Evolutionary conservation across 2,888 invertebrate genomes (phyloP), one percentile per base, ranked within the genome.

Genomic region (Endomychus coccineus): DNA sequence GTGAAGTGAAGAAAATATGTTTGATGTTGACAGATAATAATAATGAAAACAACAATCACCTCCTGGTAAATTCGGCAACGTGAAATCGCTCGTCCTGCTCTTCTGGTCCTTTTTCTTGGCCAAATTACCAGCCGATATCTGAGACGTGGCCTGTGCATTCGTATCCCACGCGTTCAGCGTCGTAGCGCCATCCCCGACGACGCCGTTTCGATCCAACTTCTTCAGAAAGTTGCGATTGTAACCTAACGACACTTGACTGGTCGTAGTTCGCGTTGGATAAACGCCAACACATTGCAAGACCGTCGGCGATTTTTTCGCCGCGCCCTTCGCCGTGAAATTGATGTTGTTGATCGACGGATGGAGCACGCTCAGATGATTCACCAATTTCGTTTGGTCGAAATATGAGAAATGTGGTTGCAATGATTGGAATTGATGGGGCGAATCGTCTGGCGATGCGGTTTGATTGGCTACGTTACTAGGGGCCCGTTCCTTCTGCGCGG

Each of bases 41-140:
- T n/a, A n/a, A n/a, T n/a, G n/a, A n/a, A n/a, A n/a, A n/a, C n/a
- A n/a, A 27, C 17, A 29, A 47, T 55, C 64, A 75, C 77, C 77
- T 63, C 78, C 78, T 4, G 76, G 75, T 14, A 78, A 69, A 52
- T 74, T 75, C 0, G 79, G 79, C 42, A 79, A 59, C 0, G 70
- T 71, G 39, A 78, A 71, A 40, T 76, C 75, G 2, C 71, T 71
- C 36, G 47, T 51, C 32, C 53, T 54, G 11, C 35, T 47, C 36
- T 52, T 58, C 14, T 44, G 46, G 41, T 54, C 56, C 39, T 48
- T 52, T 38, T 51, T 60, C 30, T 43, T 51, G 16, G 41, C 39
- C 1, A 19, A 19, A n/a, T n/a, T n/a, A 6, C 6, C 6, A 7
- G 21, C 21, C 21, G n/a, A 19, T 7, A n/a, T n/a, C n/a, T n/a